phyloP scores from a whole-genome alignment of 2,113 vertebrate species.

The Indicator indicator region DNA sequence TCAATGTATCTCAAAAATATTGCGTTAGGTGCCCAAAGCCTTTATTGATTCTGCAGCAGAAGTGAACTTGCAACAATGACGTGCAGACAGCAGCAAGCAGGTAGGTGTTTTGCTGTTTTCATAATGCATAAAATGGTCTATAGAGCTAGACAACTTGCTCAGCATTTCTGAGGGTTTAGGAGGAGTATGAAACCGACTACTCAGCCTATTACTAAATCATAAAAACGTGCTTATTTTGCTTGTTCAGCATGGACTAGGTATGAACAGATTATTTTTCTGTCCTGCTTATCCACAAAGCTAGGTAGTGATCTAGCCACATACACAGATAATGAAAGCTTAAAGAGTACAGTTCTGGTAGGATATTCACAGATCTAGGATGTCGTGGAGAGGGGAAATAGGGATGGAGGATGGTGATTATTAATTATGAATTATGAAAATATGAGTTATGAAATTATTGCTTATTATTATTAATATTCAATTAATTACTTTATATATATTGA shows the following conservation, averaged over 20 bases:
- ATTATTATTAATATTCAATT: no score
- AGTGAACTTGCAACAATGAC: neutral
- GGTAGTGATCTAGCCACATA: neutral
- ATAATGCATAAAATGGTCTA: constrained; percentile 22
- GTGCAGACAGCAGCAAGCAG: neutral
- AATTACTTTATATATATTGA: no score
- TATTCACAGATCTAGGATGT: neutral
- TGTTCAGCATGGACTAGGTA: neutral
- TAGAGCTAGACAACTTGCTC: constrained; percentile 29
- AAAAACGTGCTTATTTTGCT: constrained; percentile 23
- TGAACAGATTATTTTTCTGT: neutral
- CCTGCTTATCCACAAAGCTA: neutral
- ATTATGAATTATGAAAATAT: no score
- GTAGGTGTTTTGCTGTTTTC: constrained; percentile 1
- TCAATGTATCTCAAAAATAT: neutral
- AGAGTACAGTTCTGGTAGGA: neutral
- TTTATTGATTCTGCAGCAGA: neutral
- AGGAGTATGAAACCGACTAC: neutral
- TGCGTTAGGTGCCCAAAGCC: neutral
- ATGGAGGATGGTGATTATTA: no score
- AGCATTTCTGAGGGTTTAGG: constrained; percentile 32
- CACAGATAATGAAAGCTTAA: neutral
- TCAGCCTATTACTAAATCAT: constrained; percentile 10
- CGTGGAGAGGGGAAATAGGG: no score
- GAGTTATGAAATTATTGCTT: no score